Base-by-base conservation (phyloP, 2,888 invertebrate genomes). In the Diloba caeruleocephala region DNA sequence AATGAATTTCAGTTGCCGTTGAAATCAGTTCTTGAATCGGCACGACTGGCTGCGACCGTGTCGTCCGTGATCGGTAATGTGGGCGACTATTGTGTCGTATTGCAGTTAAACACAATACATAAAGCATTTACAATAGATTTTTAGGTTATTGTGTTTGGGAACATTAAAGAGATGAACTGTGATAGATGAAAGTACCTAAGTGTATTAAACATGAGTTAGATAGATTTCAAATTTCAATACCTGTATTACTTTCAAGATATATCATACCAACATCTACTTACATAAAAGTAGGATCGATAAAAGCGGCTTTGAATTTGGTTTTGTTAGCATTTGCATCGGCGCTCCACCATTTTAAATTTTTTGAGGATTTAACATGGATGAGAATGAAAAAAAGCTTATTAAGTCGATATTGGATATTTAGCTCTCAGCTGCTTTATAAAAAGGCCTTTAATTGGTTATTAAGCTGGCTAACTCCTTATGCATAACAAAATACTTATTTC, bases 1-100 rank as follows among this genome's bases (percentile, higher is more conserved):
- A 84, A 86, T 87, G 84, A 85, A 86, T 84, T 87, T 82, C 78
- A 77, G 81, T 75, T 74, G 74, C 65, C 64, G 68, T 67, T 70
- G 71, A 77, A 82, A 83, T 84, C 78, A 71, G 69, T 77, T 62
- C 61, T 63, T 64, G 68, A 51, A 57, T 67, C 64, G 51, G 41
- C 56, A 59, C 45, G 49, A 53, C 28, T 45, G 51, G 41, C 34
- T 52, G 36, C 41, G 21, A 51, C 34, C 37, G 56, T 67, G 44
- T 46, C 59, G 45, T 50, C 63, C 21, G 19, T 54, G 28, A 25
- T 43, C 36, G 25, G 4, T 43, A 41, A 49, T 44, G 45, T 29
- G 26, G 45, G 29, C 17, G 14, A 28, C 43, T 50, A 50, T 63
- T 63, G 39, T 39, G 6, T 9, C 15, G 34, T 54, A 46, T 60